A percentile compares a stretch with the other conserved stretches of the same genome.
phyloP scores from a whole-genome alignment of 2,113 vertebrate species.

The Perognathus longimembris region DNA sequence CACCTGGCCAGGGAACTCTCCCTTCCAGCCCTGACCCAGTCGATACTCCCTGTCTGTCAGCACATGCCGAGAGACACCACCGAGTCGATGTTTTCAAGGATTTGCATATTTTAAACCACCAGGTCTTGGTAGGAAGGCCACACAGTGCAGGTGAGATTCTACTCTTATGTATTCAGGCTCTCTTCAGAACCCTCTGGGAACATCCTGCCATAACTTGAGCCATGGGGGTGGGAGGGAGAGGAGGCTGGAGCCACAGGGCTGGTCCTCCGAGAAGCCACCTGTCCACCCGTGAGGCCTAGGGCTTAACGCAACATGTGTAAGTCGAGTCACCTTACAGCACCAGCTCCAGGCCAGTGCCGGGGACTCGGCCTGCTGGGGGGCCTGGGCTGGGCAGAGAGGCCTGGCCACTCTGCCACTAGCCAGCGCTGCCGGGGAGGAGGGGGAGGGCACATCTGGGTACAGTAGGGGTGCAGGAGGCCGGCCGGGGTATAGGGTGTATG shows the following conservation, averaged over 20 bases:
- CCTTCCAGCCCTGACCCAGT: constrained; percentile 43
- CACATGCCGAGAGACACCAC: not conserved
- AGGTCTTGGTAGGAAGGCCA: constrained; percentile 62
- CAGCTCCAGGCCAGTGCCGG: not conserved
- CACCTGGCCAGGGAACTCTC: constrained; percentile 30
- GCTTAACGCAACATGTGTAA: fast-evolving
- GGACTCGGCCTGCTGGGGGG: too few relatives aligned
- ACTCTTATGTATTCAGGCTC: constrained; percentile 75
- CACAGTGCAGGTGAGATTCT: constrained; percentile 58
- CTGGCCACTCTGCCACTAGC: fast-evolving
- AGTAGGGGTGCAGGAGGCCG: not conserved
- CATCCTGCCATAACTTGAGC: constrained; percentile 13
- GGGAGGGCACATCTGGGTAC: not conserved
- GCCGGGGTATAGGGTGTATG: not conserved
- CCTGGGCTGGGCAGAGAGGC: not conserved
- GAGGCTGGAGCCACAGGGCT: not conserved
- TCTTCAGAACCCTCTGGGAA: constrained; percentile 5
- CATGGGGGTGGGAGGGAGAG: constrained; percentile 33
- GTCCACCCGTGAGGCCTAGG: not conserved
- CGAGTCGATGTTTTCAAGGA: constrained; percentile 63
- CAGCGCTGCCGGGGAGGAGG: fast-evolving
- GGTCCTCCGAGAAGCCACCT: not conserved
- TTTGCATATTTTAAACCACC: constrained; percentile 80
- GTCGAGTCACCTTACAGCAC: not conserved
- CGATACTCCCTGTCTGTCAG: constrained; percentile 55